These are phyloP conservation scores for Anthophora plumipes DNA, from an alignment of 2,888 invertebrate genomes.

Conservation along the genomic window DNA sequence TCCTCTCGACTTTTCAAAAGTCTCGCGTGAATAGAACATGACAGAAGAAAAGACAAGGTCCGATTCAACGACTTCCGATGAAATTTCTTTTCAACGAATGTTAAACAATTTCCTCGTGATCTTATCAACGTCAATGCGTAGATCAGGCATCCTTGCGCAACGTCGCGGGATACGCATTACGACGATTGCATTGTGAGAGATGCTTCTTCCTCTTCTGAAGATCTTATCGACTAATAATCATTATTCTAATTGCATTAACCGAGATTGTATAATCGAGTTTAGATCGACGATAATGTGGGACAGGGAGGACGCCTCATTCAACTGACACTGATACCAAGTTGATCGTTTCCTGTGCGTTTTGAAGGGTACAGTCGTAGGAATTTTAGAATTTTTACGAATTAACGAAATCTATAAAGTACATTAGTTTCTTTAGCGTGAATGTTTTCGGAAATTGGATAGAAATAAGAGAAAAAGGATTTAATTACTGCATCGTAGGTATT, in stretches of 20 bases:
- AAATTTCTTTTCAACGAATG: neutral
- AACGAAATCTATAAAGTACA: too few species aligned
- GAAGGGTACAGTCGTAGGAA: too few species aligned
- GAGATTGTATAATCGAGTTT: conserved; percentile 7
- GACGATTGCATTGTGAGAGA: conserved; percentile 12
- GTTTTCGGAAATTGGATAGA: too few species aligned
- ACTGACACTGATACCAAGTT: too few species aligned
- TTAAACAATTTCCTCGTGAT: neutral
- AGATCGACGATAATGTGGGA: conserved; percentile 5
- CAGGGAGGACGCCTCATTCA: neutral
- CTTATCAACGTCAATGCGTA: neutral
- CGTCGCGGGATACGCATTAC: conserved; percentile 15
- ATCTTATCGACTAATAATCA: conserved; percentile 37
- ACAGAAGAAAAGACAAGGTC: neutral
- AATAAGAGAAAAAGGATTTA: too few species aligned
- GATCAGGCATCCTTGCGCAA: conserved; percentile 30
- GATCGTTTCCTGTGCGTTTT: neutral
- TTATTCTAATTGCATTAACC: conserved; percentile 41
- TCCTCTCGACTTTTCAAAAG: neutral
- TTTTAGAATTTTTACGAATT: too few species aligned
- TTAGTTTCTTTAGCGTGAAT: too few species aligned
- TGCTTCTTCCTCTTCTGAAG: conserved; percentile 13
- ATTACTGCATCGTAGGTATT: too few species aligned
- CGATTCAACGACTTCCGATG: neutral
- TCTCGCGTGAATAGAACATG: neutral